Percentiles rank a stretch among this genome's conserved stretches.
Conservation (phyloP, 2,888 invertebrate species). For the Arge pagana region DNA sequence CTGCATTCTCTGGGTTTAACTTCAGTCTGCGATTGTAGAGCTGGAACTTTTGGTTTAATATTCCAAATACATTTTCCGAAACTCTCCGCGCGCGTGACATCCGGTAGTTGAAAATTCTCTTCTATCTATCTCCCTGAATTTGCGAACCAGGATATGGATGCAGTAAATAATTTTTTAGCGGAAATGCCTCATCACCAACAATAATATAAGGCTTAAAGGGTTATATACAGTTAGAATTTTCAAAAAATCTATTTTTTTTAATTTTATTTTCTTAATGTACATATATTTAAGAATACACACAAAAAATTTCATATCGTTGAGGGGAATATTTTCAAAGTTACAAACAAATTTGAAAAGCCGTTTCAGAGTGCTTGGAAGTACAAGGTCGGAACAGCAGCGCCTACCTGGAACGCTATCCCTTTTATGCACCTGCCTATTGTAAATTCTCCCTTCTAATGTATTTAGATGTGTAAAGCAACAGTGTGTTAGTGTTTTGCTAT, state of each 20-base stretch:
- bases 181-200: constrained; percentile 30
- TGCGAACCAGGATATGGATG: constrained; percentile 25
- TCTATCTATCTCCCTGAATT: constrained; percentile 14
- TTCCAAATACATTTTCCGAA: constrained; percentile 21
- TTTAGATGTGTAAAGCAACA: no score
- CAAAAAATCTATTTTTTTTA: constrained; percentile 7
- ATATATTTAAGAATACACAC: no score
- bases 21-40: constrained; percentile 18
- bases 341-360: no score
- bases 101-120: constrained; percentile 27
- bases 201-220: constrained; percentile 34
- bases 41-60: constrained; percentile 10
- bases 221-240: no score
- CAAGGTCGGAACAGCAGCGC: no score
- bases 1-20: constrained; percentile 21
- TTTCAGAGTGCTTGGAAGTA: no score
- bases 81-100: constrained; percentile 24
- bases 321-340: constrained; percentile 10
- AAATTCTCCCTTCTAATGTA: no score
- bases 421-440: no score
- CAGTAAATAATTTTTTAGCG: constrained; percentile 26
- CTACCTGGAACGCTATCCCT: no score
- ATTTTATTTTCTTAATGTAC: no score
- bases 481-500: no score
- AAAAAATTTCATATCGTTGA: no score